Evolutionary conservation across 2,113 vertebrate species (phyloP).

Genomic region (Piliocolobus tephrosceles): DNA sequence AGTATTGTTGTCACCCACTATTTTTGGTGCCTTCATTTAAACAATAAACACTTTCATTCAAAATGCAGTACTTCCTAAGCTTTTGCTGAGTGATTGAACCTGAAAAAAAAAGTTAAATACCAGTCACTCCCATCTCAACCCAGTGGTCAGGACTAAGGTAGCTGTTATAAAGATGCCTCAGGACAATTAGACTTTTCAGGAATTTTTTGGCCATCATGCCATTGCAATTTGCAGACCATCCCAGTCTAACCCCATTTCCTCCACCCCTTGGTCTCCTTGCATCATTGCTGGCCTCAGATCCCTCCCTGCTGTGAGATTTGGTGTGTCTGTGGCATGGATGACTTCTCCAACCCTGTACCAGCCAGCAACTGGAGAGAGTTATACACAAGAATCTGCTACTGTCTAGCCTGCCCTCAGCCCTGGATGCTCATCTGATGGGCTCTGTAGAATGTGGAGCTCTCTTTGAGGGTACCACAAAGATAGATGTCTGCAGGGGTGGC

Average conservation of each 20-base stretch:
- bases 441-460: not conserved
- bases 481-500: fast-evolving
- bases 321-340: not conserved
- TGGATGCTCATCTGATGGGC: fast-evolving
- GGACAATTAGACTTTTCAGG: not conserved
- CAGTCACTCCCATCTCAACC: not conserved
- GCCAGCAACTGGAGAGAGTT: not conserved
- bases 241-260: fast-evolving
- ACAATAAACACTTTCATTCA: not conserved
- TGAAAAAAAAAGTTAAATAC: not conserved
- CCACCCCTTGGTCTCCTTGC: not conserved
- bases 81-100: not conserved
- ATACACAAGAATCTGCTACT: not conserved
- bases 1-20: not conserved
- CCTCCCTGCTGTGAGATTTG: not conserved
- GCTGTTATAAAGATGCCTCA: not conserved
- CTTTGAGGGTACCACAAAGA: not conserved
- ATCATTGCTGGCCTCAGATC: not conserved
- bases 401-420: not conserved
- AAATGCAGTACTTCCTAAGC: not conserved
- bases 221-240: not conserved
- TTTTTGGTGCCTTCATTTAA: not conserved
- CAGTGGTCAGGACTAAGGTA: too few species aligned
- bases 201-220: not conserved
- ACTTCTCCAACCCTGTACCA: not conserved